phyloP scores from a whole-genome alignment of 1,140 invertebrate genomes.

The Trachymyrmex septentrionalis region DNA sequence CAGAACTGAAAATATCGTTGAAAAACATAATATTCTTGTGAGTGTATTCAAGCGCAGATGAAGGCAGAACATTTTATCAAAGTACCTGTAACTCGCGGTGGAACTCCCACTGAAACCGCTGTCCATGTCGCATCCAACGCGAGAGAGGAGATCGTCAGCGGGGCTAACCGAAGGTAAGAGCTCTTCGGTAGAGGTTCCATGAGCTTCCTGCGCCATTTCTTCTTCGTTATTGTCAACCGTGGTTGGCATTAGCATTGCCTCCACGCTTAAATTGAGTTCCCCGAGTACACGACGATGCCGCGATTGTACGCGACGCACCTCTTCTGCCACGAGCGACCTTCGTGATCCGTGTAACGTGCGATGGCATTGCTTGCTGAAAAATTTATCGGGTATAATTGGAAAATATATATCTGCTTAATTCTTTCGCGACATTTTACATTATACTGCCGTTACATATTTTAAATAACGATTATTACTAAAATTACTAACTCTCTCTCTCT shows the following conservation, averaged over 20 bases:
- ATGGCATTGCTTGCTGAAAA: slow-evolving; percentile 82
- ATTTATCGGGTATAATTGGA: not conserved
- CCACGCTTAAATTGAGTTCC: slow-evolving; percentile 94
- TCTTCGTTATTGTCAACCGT: slow-evolving; percentile 84
- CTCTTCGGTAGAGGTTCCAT: slow-evolving; percentile 88
- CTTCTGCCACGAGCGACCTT: slow-evolving; percentile 91
- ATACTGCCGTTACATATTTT: not conserved
- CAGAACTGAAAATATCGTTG: not conserved
- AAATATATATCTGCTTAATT: not conserved
- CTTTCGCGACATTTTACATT: not conserved
- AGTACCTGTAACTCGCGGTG: slow-evolving; percentile 90
- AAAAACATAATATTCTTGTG: not conserved
- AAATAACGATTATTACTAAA: not conserved
- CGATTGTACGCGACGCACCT: slow-evolving; percentile 92
- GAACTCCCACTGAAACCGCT: slow-evolving; percentile 93
- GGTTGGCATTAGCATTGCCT: slow-evolving; percentile 94
- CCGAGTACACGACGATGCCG: slow-evolving; percentile 93
- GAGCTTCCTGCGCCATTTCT: slow-evolving; percentile 84
- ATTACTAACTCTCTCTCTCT: too few relatives aligned
- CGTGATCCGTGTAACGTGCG: slow-evolving; percentile 81
- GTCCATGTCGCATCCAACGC: slow-evolving; percentile 91
- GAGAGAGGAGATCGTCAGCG: slow-evolving; percentile 91
- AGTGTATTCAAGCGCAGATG: not conserved
- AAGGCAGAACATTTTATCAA: not conserved
- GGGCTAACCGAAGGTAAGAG: slow-evolving; percentile 89